phyloP scores from a whole-genome alignment of 2,113 vertebrate species.

The Forbesichthys papilliferus region DNA sequence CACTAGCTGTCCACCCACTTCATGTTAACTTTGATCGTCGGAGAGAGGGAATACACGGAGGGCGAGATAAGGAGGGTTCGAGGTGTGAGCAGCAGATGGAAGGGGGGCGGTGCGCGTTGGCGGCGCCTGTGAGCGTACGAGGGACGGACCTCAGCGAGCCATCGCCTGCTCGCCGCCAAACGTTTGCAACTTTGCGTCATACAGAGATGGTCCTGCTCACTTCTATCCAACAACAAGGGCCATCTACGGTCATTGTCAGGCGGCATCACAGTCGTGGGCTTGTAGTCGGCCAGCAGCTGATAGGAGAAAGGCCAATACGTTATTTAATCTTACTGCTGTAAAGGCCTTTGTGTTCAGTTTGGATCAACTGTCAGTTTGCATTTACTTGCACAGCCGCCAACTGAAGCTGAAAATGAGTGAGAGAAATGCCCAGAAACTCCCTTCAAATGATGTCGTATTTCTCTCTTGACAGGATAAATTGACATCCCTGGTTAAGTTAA shows the following conservation, averaged over 20 bases:
- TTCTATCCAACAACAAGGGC: too few species aligned
- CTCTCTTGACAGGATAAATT: slow-evolving; percentile 38
- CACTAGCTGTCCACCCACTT: slow-evolving; percentile 61
- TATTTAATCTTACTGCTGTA: not conserved
- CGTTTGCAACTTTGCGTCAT: slow-evolving; percentile 55
- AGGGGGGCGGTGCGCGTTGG: slow-evolving; percentile 73
- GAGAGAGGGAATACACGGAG: slow-evolving; percentile 67
- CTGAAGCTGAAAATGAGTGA: slow-evolving; percentile 33
- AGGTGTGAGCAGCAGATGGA: slow-evolving; percentile 78
- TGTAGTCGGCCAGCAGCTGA: too few species aligned
- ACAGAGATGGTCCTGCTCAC: too few species aligned
- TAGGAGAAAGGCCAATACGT: too few species aligned
- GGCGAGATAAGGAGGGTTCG: slow-evolving; percentile 72
- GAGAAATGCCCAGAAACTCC: slow-evolving; percentile 51
- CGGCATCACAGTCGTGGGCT: too few species aligned
- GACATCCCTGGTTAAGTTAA: slow-evolving; percentile 35
- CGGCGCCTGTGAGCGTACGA: slow-evolving; percentile 70
- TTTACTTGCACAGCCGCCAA: slow-evolving; percentile 28
- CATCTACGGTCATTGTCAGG: too few species aligned
- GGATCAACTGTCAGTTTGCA: slow-evolving; percentile 24
- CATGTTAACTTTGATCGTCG: slow-evolving; percentile 64
- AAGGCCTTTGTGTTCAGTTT: slow-evolving; percentile 21
- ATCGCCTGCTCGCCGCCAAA: slow-evolving; percentile 63
- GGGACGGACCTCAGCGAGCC: slow-evolving; percentile 65
- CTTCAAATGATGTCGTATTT: slow-evolving; percentile 26